A percentile compares a stretch with the other conserved stretches of the same genome.
These are phyloP conservation scores for Catocala sponsa DNA, from an alignment of 2,888 invertebrate species.

Conservation along the genomic window DNA sequence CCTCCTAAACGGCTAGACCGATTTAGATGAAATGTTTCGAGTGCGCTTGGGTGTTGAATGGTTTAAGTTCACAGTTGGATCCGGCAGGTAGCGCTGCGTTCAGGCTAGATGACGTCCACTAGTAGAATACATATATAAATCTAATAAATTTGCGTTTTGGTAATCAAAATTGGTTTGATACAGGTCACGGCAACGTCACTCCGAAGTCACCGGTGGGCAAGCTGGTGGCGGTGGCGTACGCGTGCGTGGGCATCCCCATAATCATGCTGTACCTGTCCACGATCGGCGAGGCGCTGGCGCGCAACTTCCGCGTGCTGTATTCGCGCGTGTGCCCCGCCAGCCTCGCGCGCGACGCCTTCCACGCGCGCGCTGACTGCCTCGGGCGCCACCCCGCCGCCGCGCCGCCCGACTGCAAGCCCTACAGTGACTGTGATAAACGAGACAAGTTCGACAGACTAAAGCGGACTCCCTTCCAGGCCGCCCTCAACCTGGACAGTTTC, in stretches of 20 bases:
- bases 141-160: too few species aligned
- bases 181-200: slow-evolving; percentile 95
- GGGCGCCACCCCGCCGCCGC: slow-evolving; percentile 51
- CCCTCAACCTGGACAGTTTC: slow-evolving; percentile 77
- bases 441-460: slow-evolving; percentile 59
- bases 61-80: too few species aligned
- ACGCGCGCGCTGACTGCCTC: slow-evolving; percentile 61
- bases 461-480: slow-evolving; percentile 80
- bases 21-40: too few species aligned
- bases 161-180: slow-evolving; percentile 37
- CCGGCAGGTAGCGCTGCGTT: too few species aligned
- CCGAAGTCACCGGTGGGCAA: slow-evolving; percentile 94
- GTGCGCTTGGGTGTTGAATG: too few species aligned
- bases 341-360: slow-evolving; percentile 58
- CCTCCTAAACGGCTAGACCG: too few species aligned
- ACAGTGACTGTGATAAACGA: slow-evolving; percentile 58
- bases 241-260: slow-evolving; percentile 95
- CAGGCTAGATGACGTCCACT: too few species aligned
- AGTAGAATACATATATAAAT: too few species aligned
- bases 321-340: slow-evolving; percentile 81
- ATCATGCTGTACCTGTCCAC: slow-evolving; percentile 96
- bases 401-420: slow-evolving; percentile 52
- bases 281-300: slow-evolving; percentile 95
- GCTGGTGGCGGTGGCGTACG: slow-evolving; percentile 94
- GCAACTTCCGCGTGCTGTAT: slow-evolving; percentile 92